A percentile compares a stretch with the other conserved stretches of the same genome.
phyloP scores from a whole-genome alignment of 2,113 vertebrate genomes.

The Isurus oxyrinchus region DNA sequence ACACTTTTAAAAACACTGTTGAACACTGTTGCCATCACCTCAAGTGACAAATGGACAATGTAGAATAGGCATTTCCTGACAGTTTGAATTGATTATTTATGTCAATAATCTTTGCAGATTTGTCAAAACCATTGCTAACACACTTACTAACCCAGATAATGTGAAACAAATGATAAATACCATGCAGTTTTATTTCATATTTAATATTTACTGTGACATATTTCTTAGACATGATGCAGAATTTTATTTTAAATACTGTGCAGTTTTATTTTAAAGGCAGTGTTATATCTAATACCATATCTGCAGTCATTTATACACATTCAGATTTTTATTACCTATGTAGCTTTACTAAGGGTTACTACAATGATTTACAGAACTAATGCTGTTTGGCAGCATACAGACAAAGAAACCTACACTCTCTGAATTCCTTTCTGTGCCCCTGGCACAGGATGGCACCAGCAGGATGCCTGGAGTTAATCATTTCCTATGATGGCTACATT shows the following conservation, averaged over 20 bases:
- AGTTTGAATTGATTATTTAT: slow-evolving; percentile 1
- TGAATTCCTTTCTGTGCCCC: background rate
- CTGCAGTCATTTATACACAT: background rate
- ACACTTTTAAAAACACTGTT: background rate
- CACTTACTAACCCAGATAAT: background rate
- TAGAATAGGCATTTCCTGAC: background rate
- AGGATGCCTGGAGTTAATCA: background rate
- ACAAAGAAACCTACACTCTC: background rate
- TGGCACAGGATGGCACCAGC: background rate
- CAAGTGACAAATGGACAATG: background rate
- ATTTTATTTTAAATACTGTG: background rate
- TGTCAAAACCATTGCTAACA: background rate
- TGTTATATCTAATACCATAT: background rate
- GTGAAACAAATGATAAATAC: background rate
- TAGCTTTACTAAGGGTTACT: background rate
- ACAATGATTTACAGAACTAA: background rate
- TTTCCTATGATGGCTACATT: too few species aligned
- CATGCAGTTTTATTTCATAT: background rate
- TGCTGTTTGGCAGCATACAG: background rate
- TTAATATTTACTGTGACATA: background rate
- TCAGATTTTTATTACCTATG: background rate
- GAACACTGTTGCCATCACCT: background rate
- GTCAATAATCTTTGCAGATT: background rate
- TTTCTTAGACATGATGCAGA: background rate
- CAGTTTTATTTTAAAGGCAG: background rate